These are phyloP conservation scores for Archocentrus centrarchus DNA, from an alignment of 2,113 vertebrate genomes.

Conservation along the genomic window DNA sequence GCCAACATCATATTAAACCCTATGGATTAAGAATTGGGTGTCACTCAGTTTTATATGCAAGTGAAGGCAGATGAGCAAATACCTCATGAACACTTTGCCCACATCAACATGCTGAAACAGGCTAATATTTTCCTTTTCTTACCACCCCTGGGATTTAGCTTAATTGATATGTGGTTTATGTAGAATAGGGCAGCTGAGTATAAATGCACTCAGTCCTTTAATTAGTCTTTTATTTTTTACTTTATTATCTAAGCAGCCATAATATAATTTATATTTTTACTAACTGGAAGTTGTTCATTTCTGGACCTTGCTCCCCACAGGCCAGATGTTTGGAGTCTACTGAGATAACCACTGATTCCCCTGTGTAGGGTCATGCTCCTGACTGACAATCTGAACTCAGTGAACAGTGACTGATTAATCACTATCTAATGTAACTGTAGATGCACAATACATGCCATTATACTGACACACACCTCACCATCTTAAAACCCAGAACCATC, in stretches of 20 bases:
- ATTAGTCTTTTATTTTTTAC: no score
- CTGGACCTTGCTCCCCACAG: no score
- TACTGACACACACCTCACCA: background rate
- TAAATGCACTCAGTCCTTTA: background rate
- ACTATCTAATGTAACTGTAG: background rate
- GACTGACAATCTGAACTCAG: background rate
- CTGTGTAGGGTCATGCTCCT: background rate
- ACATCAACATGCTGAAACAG: background rate
- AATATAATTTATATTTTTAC: no score
- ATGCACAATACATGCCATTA: background rate
- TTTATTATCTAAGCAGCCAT: no score
- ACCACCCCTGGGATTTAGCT: background rate
- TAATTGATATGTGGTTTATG: background rate
- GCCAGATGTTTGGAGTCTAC: background rate
- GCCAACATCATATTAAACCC: no score
- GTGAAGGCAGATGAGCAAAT: no score
- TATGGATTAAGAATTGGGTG: no score
- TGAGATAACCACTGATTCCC: background rate
- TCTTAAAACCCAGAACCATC: background rate
- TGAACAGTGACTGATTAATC: background rate
- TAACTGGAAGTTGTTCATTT: no score
- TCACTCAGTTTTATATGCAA: no score
- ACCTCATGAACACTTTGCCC: background rate
- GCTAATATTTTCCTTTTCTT: fast-evolving
- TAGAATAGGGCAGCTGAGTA: background rate